Conservation (phyloP, 2,113 vertebrate species). For the Sebastes schlegelii region DNA sequence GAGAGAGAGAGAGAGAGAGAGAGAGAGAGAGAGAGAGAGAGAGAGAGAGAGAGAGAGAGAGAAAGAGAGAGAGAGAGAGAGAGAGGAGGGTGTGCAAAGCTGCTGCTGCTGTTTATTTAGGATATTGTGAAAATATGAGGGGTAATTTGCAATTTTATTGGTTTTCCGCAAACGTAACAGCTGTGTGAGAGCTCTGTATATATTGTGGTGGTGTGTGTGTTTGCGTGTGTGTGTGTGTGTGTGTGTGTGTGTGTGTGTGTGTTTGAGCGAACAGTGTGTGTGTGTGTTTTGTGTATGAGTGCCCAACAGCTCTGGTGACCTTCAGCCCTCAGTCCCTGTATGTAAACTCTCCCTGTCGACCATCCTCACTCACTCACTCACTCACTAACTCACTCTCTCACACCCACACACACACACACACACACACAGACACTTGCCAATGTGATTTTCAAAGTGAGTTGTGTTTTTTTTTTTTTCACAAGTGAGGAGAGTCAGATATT, state of each 20-base stretch:
- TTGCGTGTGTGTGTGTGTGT: conserved; percentile 28
- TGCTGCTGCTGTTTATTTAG: conserved; percentile 97
- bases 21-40: conserved; percentile 63
- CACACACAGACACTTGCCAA: no score
- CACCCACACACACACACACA: no score
- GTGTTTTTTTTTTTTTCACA: no score
- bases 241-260: conserved; percentile 22
- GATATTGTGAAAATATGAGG: conserved; percentile 95
- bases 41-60: not conserved
- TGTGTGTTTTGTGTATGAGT: conserved; percentile 22
- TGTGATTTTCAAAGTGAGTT: no score
- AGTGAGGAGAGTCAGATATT: no score
- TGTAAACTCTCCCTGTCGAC: conserved; percentile 10
- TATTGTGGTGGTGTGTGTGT: conserved; percentile 13
- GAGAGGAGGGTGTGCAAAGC: conserved; percentile 81
- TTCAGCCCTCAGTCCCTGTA: conserved; percentile 37
- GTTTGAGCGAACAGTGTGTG: not conserved
- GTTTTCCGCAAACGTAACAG: conserved; percentile 82
- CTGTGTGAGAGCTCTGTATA: conserved; percentile 29
- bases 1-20: conserved; percentile 43
- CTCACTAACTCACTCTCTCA: not conserved
- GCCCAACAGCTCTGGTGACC: conserved; percentile 49
- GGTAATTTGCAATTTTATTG: conserved; percentile 99
- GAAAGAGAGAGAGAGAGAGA: not conserved
- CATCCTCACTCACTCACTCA: not conserved